Evolutionary conservation across 2,113 vertebrate species (phyloP), one percentile per base, ranked within the genome.

Genomic region (Datnioides undecimradiatus): DNA sequence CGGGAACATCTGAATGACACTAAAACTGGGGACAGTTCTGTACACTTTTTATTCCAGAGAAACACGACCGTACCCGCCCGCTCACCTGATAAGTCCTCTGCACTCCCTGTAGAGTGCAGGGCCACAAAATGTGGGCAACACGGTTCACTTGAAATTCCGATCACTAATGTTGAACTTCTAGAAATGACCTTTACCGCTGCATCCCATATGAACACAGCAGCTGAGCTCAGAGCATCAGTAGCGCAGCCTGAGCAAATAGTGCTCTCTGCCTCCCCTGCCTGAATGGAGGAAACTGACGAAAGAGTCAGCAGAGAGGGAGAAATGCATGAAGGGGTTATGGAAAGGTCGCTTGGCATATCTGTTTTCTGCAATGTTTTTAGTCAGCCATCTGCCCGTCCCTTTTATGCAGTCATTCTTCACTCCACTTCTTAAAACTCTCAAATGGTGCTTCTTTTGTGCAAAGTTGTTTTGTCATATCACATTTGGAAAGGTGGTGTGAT

Each of bases 91-190:
- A 67, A 41, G 60, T 40, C 49, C 60, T 34, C 34, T 25, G 34
- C 29, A 13, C 57, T 84, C 82, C 65, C 63, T 4, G 52, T 10
- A 29, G 78, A 80, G 36, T 25, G 48, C 21, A n/a, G 64, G 76
- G 51, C 54, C 33, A 43, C 40, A 58, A 88, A 87, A 55, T 59
- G 76, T 73, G 73, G 74, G 73, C 80, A 73, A 48, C 73, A 2
- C 7, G 46, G 64, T 88, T 89, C 87, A 87, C 87, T 94, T 94
- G 86, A 92, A 92, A 94, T 94, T 93, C 93, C 9, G 77, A 89
- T 93, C 92, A 93, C 86, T 89, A 70, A 85, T 89, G 90, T 92
- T 86, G 86, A 92, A 92, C 91, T 94, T 93, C 82, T 74, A 82
- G 79, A 82, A 81, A 84, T 92, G 91, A 93, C 91, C 93, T 93